A percentile compares a stretch with the other conserved stretches of the same genome.
Evolutionary conservation across 2,113 vertebrate genomes (phyloP).

Genomic region (Haemorhous mexicanus): DNA sequence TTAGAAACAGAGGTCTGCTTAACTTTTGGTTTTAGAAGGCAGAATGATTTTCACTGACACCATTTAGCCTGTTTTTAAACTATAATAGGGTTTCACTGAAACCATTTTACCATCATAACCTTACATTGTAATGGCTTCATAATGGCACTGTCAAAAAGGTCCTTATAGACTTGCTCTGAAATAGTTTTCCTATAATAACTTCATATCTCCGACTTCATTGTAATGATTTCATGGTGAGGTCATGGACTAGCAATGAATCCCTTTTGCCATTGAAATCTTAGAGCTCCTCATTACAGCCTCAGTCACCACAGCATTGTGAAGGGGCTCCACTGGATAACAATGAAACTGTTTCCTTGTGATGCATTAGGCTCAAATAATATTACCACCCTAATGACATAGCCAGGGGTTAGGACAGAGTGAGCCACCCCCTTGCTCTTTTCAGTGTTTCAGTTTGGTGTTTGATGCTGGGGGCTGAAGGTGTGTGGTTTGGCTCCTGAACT

Average conservation of each 20-base stretch:
- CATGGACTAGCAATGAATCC: conserved; percentile 41
- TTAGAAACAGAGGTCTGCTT: neutral
- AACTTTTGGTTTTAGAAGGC: conserved; percentile 2
- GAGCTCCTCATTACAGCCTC: conserved; percentile 38
- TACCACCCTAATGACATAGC: neutral
- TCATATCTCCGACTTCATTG: conserved; percentile 40
- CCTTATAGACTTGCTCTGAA: conserved; percentile 31
- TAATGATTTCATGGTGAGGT: conserved; percentile 58
- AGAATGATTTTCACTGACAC: conserved; percentile 5
- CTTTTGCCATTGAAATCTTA: conserved; percentile 28
- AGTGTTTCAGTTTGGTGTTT: neutral
- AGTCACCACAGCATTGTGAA: conserved; percentile 1
- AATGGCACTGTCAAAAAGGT: neutral
- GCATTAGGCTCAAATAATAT: conserved; percentile 17
- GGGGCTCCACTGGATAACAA: neutral
- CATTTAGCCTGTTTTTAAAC: conserved; percentile 42
- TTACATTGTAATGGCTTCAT: conserved; percentile 38
- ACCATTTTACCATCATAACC: conserved; percentile 24
- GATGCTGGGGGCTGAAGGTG: conserved; percentile 7
- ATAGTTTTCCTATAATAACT: conserved; percentile 51
- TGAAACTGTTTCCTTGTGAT: neutral
- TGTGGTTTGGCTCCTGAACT: neutral
- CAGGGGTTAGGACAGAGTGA: neutral
- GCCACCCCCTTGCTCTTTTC: neutral
- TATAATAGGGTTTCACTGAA: conserved; percentile 12